A percentile compares a stretch with the other conserved stretches of the same genome.
Conservation (phyloP, 2,797 vertebrate genomes). For the Xenops minutus region DNA sequence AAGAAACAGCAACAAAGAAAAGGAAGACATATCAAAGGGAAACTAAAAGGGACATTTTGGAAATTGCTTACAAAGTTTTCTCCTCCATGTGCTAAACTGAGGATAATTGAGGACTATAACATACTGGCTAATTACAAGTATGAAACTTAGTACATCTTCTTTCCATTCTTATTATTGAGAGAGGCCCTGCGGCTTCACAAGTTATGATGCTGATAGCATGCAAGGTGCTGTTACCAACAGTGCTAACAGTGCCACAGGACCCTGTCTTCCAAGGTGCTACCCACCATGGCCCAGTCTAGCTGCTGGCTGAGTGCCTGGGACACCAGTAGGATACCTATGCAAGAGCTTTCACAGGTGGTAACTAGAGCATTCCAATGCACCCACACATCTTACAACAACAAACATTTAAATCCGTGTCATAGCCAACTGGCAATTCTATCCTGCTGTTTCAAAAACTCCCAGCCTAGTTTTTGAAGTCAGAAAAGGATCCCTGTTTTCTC, state of each 20-base stretch:
- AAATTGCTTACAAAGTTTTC: background rate
- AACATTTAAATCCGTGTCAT: background rate
- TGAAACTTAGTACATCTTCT: background rate
- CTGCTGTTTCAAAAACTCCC: background rate
- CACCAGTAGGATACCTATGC: accelerated
- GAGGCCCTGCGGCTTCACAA: background rate
- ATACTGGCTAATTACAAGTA: background rate
- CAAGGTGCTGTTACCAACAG: background rate
- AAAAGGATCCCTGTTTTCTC: background rate
- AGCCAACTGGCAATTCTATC: too few relatives aligned
- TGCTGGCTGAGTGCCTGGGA: background rate
- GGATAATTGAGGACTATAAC: background rate
- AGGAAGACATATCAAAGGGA: background rate
- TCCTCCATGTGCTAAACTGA: background rate
- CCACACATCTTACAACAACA: accelerated
- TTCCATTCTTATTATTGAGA: background rate
- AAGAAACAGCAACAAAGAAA: background rate
- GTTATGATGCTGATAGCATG: background rate
- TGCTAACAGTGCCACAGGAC: too few relatives aligned
- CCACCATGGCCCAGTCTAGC: background rate
- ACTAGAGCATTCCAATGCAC: background rate
- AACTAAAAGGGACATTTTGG: background rate
- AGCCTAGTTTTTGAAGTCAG: background rate
- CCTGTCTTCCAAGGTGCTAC: background rate
- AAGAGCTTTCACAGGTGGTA: background rate